Evolutionary conservation across 2,888 invertebrate genomes (phyloP), one percentile per base, ranked within the genome.

Genomic region (Xestia c-nigrum): DNA sequence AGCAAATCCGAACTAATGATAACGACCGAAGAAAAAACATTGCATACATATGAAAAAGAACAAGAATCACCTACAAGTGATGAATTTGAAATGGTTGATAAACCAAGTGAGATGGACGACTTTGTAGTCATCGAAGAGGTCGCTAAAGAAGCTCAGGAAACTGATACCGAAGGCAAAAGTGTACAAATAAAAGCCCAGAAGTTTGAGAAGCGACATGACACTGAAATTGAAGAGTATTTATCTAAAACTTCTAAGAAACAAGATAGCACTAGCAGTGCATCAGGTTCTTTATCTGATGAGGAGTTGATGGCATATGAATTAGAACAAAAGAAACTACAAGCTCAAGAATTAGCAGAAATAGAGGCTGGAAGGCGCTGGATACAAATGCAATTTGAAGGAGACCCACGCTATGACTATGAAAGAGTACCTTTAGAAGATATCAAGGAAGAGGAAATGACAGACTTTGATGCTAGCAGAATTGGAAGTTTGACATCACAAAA

Each of bases 101-200:
- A 98, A 91, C 98, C 98, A 0, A 98, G 98, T 90, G 97, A 98
- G 86, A 98, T 98, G 86, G 99, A 99, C 90, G 98, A 99, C 88
- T 98, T 98, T 91, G 98, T 99, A 0, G 98, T 98, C 0, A 98
- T 98, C 83, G 98, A 98, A 95, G 99, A 99, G 93, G 98, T 99
- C 2, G 98, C 98, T 1, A 98, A 98, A 91, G 98, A 99, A 95
- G 98, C 98, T 0, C 97, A 98, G 88, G 99, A 99, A 94, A 97
- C 97, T 76, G 98, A 98, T 89, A 97, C 97, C 5, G 98, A 98
- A 94, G 98, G 98, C 0, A 98, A 98, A 95, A 98, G 98, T 92
- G 97, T 98, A 21, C 96, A 97, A 83, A 98, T 98, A 77, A 95
- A 96, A 82, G 90, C 96, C 63, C 95, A 95, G 67, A 95, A 94